Evolutionary conservation across 1,140 invertebrate genomes (phyloP), one percentile per base, ranked within the genome.

Genomic region (Atopsyche davidsoni): DNA sequence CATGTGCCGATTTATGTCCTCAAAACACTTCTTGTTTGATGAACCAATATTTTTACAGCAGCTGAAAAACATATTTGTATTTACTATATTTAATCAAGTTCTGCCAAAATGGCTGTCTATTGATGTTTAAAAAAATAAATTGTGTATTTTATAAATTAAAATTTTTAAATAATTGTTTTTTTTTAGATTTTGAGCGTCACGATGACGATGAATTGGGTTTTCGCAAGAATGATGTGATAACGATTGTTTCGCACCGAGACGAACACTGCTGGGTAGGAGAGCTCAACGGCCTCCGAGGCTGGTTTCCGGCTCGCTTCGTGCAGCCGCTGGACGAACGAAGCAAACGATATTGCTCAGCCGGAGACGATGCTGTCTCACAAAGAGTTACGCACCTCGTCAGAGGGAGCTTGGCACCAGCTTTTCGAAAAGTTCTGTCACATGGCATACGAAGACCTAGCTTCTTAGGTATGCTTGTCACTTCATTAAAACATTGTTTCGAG

Each of bases 181-280:
- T 64, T 67, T 17, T 56, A 83, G 94, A 99, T 75, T 99, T 99
- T 80, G 94, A 98, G 70, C 79, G 95, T 57, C 88, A 96, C 64
- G 96, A 98, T 74, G 93, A 97, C 64, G 96, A 99, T 75, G 97
- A 99, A 73, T 73, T 99, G 18, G 96, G 96, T 21, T 99, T 99
- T 71, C 79, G 93, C 40, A 96, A 95, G 72, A 98, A 98, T 79
- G 95, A 98, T 72, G 92, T 98, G 13, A 97, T 98, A 34, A 96
- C 91, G 36, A 92, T 99, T 24, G 87, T 99, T 19, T 96, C 91
- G 62, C 92, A 95, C 64, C 93, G 94, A 67, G 97, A 99, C 77
- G 97, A 99, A 66, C 96, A 99, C 68, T 99, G 97, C 69, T 99
- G 97, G 97, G 86, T 98, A 53, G 97, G 97, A 38, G 97, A 99